Evolutionary conservation across 2,888 invertebrate genomes (phyloP).

Genomic region (Drosophila histrio): DNA sequence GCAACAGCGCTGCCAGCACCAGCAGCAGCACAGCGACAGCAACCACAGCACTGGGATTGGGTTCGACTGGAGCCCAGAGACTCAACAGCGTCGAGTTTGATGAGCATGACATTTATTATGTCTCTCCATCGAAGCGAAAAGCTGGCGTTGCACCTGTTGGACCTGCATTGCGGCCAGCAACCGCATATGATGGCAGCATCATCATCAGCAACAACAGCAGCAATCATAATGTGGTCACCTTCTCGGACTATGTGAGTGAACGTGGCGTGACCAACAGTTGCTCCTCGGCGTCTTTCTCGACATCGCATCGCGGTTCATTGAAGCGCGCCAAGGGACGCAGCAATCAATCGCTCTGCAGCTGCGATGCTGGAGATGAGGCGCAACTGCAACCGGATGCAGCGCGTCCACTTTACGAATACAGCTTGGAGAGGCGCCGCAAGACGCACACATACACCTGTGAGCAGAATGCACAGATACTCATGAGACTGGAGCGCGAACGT

Average conservation of each 20-base stretch:
- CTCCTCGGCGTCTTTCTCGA: conserved; percentile 32
- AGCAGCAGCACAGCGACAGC: conserved; percentile 77
- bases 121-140: conserved; percentile 83
- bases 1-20: conserved; percentile 75
- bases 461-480: conserved; percentile 85
- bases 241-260: conserved; percentile 81
- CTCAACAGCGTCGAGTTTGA: conserved; percentile 73
- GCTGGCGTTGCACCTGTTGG: conserved; percentile 66
- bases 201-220: conserved; percentile 11
- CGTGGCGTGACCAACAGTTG: conserved; percentile 54
- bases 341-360: conserved; percentile 84
- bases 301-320: conserved; percentile 80
- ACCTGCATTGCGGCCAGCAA: conserved; percentile 64
- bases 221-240: conserved; percentile 79
- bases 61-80: conserved; percentile 1
- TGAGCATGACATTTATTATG: conserved; percentile 83
- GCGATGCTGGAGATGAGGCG: conserved; percentile 83
- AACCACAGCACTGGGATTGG: conserved; percentile 58
- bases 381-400: conserved; percentile 83
- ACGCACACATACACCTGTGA: conserved; percentile 85
- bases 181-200: conserved; percentile 53
- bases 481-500: conserved; percentile 84
- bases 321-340: conserved; percentile 83
- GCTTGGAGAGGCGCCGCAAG: conserved; percentile 84
- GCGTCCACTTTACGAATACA: conserved; percentile 84